A percentile compares a stretch with the other conserved stretches of the same genome.
phyloP scores from a whole-genome alignment of 2,113 vertebrate genomes.

The Acinonyx jubatus region DNA sequence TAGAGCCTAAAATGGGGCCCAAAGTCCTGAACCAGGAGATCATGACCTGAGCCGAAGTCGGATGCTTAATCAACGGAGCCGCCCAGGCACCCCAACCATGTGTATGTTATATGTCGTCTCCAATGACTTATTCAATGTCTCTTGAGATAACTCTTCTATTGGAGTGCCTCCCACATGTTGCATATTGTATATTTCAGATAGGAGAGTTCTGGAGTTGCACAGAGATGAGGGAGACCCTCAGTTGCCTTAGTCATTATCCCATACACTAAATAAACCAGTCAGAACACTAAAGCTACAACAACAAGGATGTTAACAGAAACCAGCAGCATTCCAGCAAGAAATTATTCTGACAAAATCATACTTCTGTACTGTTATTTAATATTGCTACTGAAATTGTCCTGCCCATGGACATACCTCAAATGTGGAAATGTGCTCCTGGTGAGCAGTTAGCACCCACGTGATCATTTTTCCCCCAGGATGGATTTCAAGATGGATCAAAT shows the following conservation, averaged over 20 bases:
- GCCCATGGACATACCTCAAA: neutral
- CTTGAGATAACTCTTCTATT: neutral
- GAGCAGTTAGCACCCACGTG: neutral
- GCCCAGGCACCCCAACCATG: too few species aligned
- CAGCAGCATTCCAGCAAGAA: neutral
- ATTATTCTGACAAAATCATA: neutral
- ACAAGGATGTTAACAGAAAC: neutral
- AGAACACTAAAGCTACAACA: neutral
- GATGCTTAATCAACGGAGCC: too few species aligned
- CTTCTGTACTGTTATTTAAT: neutral
- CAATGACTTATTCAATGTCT: neutral
- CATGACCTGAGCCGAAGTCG: too few species aligned
- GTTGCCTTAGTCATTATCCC: neutral
- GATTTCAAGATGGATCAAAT: neutral
- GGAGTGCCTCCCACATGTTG: neutral
- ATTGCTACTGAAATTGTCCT: neutral
- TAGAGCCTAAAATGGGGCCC: too few species aligned
- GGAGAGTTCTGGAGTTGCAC: neutral
- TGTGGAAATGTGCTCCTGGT: neutral
- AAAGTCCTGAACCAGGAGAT: too few species aligned
- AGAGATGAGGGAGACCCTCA: fast-evolving
- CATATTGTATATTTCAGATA: neutral
- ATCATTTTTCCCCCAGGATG: neutral
- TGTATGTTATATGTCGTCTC: neutral
- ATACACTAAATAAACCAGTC: neutral